Evolutionary conservation across 2,113 vertebrate genomes (phyloP).

Genomic region (Brachionichthys hirsutus): DNA sequence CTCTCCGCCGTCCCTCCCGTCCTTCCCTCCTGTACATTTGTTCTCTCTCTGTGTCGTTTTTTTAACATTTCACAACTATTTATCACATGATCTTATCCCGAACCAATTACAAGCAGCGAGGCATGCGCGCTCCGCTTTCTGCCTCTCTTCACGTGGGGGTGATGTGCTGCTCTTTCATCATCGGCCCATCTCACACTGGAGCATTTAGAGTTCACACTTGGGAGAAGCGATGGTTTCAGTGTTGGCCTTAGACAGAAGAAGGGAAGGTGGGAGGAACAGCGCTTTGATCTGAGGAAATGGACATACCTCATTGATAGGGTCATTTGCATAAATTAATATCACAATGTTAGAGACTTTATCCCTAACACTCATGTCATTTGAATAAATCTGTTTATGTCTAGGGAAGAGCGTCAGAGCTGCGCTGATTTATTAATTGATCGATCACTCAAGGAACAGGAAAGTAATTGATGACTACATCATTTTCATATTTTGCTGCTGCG

Average conservation of each 20-base stretch:
- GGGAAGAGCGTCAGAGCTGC: not conserved
- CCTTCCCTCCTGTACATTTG: not conserved
- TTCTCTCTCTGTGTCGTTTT: not conserved
- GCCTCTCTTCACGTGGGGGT: constrained; percentile 27
- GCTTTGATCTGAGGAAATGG: too few relatives aligned
- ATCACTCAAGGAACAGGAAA: not conserved
- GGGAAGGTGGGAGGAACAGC: not conserved
- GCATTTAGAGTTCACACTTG: constrained; percentile 43
- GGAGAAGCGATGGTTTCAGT: constrained; percentile 8
- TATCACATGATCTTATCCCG: not conserved
- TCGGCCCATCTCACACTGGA: not conserved
- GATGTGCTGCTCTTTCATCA: constrained; percentile 34
- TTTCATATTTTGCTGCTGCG: too few relatives aligned
- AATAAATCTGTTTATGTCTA: too few relatives aligned
- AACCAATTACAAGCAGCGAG: not conserved
- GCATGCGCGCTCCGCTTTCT: constrained; percentile 10
- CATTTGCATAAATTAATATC: too few relatives aligned
- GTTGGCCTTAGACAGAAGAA: not conserved
- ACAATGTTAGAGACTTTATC: too few relatives aligned
- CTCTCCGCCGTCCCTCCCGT: constrained; percentile 10
- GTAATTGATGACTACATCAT: too few relatives aligned
- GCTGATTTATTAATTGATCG: not conserved
- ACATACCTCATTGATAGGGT: too few relatives aligned
- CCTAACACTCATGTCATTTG: too few relatives aligned
- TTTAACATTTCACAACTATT: constrained; percentile 18